Conservation (phyloP, 1,140 invertebrate species). For the Eubasilissa regina region DNA sequence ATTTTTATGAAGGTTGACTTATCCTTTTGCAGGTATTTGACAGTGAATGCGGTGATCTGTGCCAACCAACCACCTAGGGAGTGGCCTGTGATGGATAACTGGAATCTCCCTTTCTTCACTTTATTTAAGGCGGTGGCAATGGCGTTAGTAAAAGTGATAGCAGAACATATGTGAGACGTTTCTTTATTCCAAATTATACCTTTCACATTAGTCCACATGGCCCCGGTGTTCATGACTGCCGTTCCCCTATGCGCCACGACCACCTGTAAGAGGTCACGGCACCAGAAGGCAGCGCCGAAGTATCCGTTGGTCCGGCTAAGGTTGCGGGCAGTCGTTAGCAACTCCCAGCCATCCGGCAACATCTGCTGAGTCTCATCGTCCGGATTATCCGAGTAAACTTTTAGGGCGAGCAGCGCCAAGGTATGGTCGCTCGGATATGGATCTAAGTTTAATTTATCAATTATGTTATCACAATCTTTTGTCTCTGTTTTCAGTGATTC, state of each 20-base stretch:
- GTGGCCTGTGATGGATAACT: neutral
- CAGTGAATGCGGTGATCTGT: neutral
- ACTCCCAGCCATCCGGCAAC: neutral
- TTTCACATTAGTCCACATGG: neutral
- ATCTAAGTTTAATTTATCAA: too few species aligned
- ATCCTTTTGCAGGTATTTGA: neutral
- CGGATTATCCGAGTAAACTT: too few species aligned
- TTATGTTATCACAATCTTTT: too few species aligned
- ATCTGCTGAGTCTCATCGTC: too few species aligned
- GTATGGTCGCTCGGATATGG: too few species aligned
- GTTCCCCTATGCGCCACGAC: slow-evolving; percentile 8
- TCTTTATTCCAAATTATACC: neutral
- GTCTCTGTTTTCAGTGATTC: too few species aligned
- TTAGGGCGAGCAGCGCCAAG: too few species aligned
- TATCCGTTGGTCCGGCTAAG: neutral
- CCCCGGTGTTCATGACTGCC: neutral
- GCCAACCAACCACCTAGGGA: slow-evolving; percentile 14
- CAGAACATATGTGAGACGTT: neutral
- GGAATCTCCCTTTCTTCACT: neutral
- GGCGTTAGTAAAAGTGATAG: neutral
- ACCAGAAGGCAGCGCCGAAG: neutral
- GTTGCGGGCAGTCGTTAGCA: neutral
- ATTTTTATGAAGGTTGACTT: too few species aligned
- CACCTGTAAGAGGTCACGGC: neutral
- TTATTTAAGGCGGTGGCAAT: neutral